Conservation (phyloP, 1,140 invertebrate genomes). For the Hyles euphorbiae region DNA sequence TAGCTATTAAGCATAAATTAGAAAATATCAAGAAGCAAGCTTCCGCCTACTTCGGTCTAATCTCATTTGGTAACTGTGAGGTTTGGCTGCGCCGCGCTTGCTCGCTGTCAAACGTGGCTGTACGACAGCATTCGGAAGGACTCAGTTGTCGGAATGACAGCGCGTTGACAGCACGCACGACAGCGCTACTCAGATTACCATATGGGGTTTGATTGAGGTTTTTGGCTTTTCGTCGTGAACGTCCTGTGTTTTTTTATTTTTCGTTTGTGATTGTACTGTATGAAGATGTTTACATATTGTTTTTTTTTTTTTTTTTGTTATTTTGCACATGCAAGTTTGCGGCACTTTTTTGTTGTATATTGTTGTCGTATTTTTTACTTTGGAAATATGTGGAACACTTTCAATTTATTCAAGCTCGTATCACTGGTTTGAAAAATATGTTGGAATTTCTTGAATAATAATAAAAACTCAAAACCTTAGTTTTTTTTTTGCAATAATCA, state of each 20-base stretch:
- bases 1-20: too few relatives aligned
- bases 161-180: slow-evolving; percentile 57
- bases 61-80: slow-evolving; percentile 96
- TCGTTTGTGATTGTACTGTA: slow-evolving; percentile 39
- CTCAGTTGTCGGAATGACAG: background rate
- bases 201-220: slow-evolving; percentile 81
- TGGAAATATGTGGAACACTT: background rate
- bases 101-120: slow-evolving; percentile 49
- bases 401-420: too few relatives aligned
- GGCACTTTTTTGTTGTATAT: slow-evolving; percentile 17
- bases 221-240: slow-evolving; percentile 59
- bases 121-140: too few relatives aligned
- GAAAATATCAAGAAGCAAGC: slow-evolving; percentile 25
- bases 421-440: too few relatives aligned
- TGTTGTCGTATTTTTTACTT: slow-evolving; percentile 21
- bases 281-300: slow-evolving; percentile 6
- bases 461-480: too few relatives aligned
- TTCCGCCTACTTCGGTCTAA: slow-evolving; percentile 77
- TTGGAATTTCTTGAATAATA: too few relatives aligned
- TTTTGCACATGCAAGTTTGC: slow-evolving; percentile 18
- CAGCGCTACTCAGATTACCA: slow-evolving; percentile 76
- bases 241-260: slow-evolving; percentile 51
- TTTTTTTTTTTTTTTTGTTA: slow-evolving; percentile 2
- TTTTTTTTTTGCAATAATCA: too few relatives aligned
- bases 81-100: slow-evolving; percentile 43